Percentiles rank a stretch among this genome's conserved stretches.
phyloP scores from a whole-genome alignment of 2,888 invertebrate genomes.

The Aspidiotus rigidus region DNA sequence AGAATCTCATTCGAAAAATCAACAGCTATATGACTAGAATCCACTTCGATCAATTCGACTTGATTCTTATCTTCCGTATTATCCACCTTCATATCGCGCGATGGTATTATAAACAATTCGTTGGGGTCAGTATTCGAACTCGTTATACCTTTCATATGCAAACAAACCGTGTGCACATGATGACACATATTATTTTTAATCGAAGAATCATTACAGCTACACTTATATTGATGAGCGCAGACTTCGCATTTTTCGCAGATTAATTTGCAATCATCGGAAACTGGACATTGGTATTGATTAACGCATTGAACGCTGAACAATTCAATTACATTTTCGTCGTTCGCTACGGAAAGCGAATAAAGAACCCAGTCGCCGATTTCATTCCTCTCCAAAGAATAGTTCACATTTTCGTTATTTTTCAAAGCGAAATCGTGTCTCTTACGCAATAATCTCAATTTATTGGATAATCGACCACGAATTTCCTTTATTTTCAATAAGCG shows the following conservation, averaged over 20 bases:
- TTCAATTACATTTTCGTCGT: not conserved
- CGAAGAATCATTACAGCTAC: not conserved
- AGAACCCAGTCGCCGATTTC: not conserved
- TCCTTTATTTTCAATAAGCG: not conserved
- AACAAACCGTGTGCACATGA: slow-evolving; percentile 1
- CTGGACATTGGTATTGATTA: not conserved
- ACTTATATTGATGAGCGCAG: not conserved
- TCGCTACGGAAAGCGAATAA: not conserved
- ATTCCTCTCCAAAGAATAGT: not conserved
- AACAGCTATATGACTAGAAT: not conserved
- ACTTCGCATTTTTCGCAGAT: not conserved
- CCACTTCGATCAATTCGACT: not conserved
- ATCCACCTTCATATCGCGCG: not conserved
- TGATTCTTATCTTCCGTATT: not conserved
- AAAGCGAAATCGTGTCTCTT: not conserved
- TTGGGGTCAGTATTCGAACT: not conserved
- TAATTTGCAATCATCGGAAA: not conserved
- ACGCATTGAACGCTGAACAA: not conserved
- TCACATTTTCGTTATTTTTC: not conserved
- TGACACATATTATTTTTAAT: slow-evolving; percentile 3
- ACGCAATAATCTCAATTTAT: not conserved
- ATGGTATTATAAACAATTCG: not conserved
- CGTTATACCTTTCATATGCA: not conserved
- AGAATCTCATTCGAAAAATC: not conserved
- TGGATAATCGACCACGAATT: not conserved